A percentile compares a stretch with the other conserved stretches of the same genome.
These are phyloP conservation scores for Eptesicus fuscus DNA, from an alignment of 2,113 vertebrate species.

Conservation along the genomic window DNA sequence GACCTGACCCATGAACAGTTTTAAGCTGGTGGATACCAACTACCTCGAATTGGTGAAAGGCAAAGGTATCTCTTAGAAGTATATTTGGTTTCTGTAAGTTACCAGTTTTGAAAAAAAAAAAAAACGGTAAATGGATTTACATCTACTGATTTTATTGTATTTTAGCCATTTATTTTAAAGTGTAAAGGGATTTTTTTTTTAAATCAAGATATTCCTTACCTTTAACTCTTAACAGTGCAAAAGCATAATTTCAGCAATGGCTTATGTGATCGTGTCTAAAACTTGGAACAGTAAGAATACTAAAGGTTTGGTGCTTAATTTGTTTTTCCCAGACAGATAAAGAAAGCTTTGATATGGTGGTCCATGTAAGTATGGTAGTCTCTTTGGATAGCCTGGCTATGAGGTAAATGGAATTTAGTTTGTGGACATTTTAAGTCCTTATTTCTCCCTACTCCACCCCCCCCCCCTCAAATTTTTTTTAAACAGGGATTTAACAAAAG, in stretches of 20 bases:
- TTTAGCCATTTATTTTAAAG: conserved; percentile 74
- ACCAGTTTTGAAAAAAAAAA: conserved; percentile 78
- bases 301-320: conserved; percentile 49
- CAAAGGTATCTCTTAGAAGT: conserved; percentile 61
- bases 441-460: neutral
- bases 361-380: neutral
- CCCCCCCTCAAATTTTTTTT: neutral
- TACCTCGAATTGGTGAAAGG: conserved; percentile 82
- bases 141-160: conserved; percentile 65
- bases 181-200: conserved; percentile 47
- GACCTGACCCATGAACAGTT: conserved; percentile 65
- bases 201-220: conserved; percentile 7
- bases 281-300: conserved; percentile 22
- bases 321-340: conserved; percentile 9
- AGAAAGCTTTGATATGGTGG: neutral
- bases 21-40: conserved; percentile 79
- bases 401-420: neutral
- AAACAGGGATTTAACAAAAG: conserved; percentile 49
- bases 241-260: conserved; percentile 3
- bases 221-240: conserved; percentile 20
- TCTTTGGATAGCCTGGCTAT: neutral
- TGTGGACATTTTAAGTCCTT: neutral
- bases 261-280: conserved; percentile 40
- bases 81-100: conserved; percentile 71
- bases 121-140: conserved; percentile 75